phyloP scores from a whole-genome alignment of 2,888 invertebrate species.

The Lithodes maja region DNA sequence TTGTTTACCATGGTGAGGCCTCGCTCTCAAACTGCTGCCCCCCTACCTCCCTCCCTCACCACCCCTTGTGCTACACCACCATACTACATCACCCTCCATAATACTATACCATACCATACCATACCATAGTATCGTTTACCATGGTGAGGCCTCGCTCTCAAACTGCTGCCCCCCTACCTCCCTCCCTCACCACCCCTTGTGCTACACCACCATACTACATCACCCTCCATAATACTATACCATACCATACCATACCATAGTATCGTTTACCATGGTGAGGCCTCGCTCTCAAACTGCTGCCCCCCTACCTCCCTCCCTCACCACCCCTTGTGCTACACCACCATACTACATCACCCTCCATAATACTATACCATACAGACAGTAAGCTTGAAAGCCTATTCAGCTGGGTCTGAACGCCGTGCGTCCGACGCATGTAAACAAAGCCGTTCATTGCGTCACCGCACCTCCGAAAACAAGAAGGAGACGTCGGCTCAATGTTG shows the following conservation, averaged over 20 bases:
- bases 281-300: neutral
- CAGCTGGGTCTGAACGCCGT: too few relatives aligned
- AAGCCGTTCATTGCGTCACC: too few relatives aligned
- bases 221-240: neutral
- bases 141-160: neutral
- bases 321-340: neutral
- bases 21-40: neutral
- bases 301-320: neutral
- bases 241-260: conserved; percentile 33
- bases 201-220: neutral
- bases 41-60: neutral
- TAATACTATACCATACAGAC: neutral
- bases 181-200: neutral
- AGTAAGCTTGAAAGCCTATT: too few relatives aligned
- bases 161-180: neutral
- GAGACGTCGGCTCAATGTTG: too few relatives aligned
- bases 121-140: conserved; percentile 37
- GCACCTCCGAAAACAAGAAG: too few relatives aligned
- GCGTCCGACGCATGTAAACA: too few relatives aligned
- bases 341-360: neutral
- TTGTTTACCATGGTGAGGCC: conserved; percentile 17
- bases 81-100: neutral
- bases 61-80: neutral
- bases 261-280: conserved; percentile 19
- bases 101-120: neutral